Percentiles rank a stretch among this genome's conserved stretches.
Conservation (phyloP, 2,888 invertebrate species). For the Cinara cedri region DNA sequence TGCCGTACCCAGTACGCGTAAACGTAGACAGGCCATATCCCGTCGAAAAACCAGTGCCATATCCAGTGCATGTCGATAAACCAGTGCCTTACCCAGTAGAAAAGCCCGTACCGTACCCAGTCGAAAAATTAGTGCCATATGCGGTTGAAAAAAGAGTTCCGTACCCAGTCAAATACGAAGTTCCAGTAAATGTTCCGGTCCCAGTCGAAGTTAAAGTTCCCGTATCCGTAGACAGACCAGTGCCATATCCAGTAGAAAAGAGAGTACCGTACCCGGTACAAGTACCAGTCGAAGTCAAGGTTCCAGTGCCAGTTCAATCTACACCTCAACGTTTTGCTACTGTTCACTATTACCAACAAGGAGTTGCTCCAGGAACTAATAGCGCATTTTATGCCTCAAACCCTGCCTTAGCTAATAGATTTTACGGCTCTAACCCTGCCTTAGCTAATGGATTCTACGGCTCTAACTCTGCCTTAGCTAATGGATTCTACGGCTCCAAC, state of each 20-base stretch:
- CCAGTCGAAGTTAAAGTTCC: constrained; percentile 63
- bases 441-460: too few species aligned
- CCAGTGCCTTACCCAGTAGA: constrained; percentile 75
- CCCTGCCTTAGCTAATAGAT: too few species aligned
- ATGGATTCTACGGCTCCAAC: too few species aligned
- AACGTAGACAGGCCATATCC: constrained; percentile 74
- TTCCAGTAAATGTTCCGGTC: constrained; percentile 67
- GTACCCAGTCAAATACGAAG: constrained; percentile 62
- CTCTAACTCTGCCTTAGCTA: too few species aligned
- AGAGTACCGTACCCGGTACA: constrained; percentile 70
- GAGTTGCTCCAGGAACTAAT: background rate
- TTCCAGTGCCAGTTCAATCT: constrained; percentile 79
- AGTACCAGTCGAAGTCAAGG: constrained; percentile 75
- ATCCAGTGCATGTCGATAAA: constrained; percentile 78
- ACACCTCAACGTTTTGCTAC: constrained; percentile 63
- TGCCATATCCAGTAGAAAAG: constrained; percentile 70
- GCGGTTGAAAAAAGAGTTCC: constrained; percentile 69
- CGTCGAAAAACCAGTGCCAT: constrained; percentile 80
- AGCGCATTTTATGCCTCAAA: too few species aligned
- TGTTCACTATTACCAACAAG: constrained; percentile 45
- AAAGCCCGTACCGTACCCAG: constrained; percentile 73
- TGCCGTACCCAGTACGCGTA: constrained; percentile 68
- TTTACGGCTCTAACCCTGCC: too few species aligned
- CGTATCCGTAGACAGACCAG: constrained; percentile 73
- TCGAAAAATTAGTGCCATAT: constrained; percentile 70